phyloP scores from a whole-genome alignment of 2,888 invertebrate genomes.

The Drosophila pseudotakahashii region DNA sequence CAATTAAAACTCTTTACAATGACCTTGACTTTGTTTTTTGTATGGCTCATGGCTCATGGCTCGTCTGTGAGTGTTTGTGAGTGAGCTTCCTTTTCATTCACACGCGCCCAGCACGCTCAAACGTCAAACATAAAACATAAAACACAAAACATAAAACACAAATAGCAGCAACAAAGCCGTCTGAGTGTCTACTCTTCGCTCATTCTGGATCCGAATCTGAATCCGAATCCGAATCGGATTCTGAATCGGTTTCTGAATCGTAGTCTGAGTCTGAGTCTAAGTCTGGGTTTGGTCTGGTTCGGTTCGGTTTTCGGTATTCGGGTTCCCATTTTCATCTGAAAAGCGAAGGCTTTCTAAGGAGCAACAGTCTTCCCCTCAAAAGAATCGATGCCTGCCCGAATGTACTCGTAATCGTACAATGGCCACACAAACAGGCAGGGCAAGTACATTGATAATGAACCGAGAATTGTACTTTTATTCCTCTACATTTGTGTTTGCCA shows the following conservation, averaged over 20 bases:
- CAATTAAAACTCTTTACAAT: slow-evolving; percentile 84
- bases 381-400: slow-evolving; percentile 68
- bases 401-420: slow-evolving; percentile 22
- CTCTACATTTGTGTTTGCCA: slow-evolving; percentile 25
- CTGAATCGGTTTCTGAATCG: slow-evolving; percentile 20
- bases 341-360: slow-evolving; percentile 38
- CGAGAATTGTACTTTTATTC: slow-evolving; percentile 49
- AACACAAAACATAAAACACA: slow-evolving; percentile 71
- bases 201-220: slow-evolving; percentile 61
- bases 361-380: slow-evolving; percentile 37
- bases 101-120: slow-evolving; percentile 79
- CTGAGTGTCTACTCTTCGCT: slow-evolving; percentile 76
- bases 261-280: slow-evolving; percentile 26
- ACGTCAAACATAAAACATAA: slow-evolving; percentile 76
- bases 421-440: slow-evolving; percentile 41
- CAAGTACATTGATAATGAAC: slow-evolving; percentile 70
- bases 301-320: slow-evolving; percentile 33
- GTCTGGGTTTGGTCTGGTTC: slow-evolving; percentile 31
- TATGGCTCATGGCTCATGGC: slow-evolving; percentile 30
- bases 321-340: slow-evolving; percentile 26
- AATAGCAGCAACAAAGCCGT: slow-evolving; percentile 71
- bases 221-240: slow-evolving; percentile 35
- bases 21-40: slow-evolving; percentile 84
- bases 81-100: slow-evolving; percentile 78
- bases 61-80: slow-evolving; percentile 46